phyloP scores from a whole-genome alignment of 2,797 vertebrate genomes.

The Parauchenoglanis punctatus region DNA sequence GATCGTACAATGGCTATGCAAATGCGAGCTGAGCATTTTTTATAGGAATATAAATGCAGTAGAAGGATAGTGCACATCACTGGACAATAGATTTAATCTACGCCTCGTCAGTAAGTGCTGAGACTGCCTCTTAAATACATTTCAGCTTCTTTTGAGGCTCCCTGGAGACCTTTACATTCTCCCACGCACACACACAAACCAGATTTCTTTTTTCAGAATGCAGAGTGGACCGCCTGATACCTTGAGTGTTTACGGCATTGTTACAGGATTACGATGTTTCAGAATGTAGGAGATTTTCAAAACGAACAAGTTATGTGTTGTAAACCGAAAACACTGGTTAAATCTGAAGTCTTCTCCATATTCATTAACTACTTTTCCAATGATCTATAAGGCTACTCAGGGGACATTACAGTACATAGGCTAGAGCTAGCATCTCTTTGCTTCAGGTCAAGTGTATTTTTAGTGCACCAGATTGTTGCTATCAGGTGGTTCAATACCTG shows the following conservation, averaged over 20 bases:
- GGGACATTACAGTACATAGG: slow-evolving; percentile 16
- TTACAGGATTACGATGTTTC: background rate
- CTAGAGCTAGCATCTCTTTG: slow-evolving; percentile 19
- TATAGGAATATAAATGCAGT: background rate
- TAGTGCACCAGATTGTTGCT: slow-evolving; percentile 25
- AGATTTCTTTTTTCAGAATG: slow-evolving; percentile 8
- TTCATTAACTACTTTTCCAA: slow-evolving; percentile 17
- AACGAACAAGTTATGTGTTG: background rate
- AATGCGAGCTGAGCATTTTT: slow-evolving; percentile 4
- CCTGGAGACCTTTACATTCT: background rate
- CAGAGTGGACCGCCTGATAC: background rate
- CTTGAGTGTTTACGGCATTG: background rate
- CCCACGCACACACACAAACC: slow-evolving; percentile 11
- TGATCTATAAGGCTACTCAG: background rate
- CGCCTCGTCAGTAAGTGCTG: slow-evolving; percentile 28
- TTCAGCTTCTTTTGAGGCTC: slow-evolving; percentile 30
- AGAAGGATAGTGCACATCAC: slow-evolving; percentile 20
- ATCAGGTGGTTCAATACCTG: slow-evolving; percentile 21
- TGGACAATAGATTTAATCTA: slow-evolving; percentile 12
- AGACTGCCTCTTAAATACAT: slow-evolving; percentile 25
- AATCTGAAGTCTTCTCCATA: slow-evolving; percentile 15
- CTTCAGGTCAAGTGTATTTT: slow-evolving; percentile 43
- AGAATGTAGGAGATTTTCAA: background rate
- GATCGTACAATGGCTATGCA: background rate
- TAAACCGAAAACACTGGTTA: background rate